These are phyloP conservation scores for Cheirogaleus medius DNA, from an alignment of 2,113 vertebrate species.

Conservation along the genomic window DNA sequence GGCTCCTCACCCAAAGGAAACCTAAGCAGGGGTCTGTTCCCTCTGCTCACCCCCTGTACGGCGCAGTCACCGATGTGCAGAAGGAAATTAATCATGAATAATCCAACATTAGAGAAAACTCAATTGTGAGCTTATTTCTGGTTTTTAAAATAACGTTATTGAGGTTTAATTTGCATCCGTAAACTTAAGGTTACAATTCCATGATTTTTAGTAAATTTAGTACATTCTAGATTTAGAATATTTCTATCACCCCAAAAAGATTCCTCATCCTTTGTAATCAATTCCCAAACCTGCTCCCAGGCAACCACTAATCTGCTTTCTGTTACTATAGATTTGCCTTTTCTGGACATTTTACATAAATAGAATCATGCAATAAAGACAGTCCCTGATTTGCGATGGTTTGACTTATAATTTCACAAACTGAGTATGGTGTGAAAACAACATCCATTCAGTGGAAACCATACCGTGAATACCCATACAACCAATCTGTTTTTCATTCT, in stretches of 20 bases:
- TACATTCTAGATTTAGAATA: not conserved
- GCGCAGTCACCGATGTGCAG: rapidly evolving
- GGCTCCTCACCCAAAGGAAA: not conserved
- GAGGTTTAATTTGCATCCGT: not conserved
- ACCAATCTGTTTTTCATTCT: not conserved
- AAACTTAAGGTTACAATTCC: not conserved
- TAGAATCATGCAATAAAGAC: not conserved
- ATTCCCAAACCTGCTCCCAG: not conserved
- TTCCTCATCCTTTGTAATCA: not conserved
- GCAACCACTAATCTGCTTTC: not conserved
- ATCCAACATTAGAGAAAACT: not conserved
- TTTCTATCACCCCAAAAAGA: not conserved
- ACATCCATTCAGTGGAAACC: not conserved
- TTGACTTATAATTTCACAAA: not conserved
- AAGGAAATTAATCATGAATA: not conserved
- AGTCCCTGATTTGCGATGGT: not conserved
- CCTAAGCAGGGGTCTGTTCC: not conserved
- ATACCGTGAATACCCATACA: not conserved
- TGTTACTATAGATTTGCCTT: not conserved
- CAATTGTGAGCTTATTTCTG: not conserved
- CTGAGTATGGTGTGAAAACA: not conserved
- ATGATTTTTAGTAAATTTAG: not conserved
- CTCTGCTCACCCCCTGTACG: rapidly evolving
- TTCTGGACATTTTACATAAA: not conserved
- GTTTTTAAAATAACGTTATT: not conserved